A percentile compares a stretch with the other conserved stretches of the same genome.
phyloP scores from a whole-genome alignment of 1,140 invertebrate genomes.

The Cryptotermes secundus region DNA sequence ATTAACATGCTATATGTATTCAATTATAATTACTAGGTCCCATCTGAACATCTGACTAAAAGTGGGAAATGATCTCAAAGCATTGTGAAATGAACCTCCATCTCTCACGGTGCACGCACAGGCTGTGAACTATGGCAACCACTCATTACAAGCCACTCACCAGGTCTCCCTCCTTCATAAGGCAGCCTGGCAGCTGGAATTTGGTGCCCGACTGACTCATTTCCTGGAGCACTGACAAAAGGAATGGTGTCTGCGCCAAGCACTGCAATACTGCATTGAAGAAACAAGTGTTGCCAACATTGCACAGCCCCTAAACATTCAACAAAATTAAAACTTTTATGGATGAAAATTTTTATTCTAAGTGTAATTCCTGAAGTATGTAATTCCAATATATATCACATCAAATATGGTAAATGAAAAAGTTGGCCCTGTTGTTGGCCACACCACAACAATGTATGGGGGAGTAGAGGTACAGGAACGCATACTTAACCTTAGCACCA shows the following conservation, averaged over 20 bases:
- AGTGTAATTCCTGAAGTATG: not conserved
- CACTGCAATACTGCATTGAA: conserved; percentile 95
- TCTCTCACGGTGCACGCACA: too few species aligned
- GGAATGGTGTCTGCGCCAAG: conserved; percentile 80
- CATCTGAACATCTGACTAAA: too few species aligned
- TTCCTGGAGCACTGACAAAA: conserved; percentile 71
- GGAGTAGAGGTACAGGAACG: too few species aligned
- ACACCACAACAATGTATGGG: too few species aligned
- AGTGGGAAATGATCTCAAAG: too few species aligned
- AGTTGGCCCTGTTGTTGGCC: too few species aligned
- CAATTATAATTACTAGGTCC: too few species aligned
- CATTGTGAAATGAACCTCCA: too few species aligned
- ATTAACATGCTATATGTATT: too few species aligned
- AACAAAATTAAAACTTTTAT: not conserved
- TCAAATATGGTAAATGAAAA: too few species aligned
- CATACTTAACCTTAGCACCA: too few species aligned
- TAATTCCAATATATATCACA: not conserved
- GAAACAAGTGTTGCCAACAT: conserved; percentile 95
- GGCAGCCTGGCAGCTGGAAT: conserved; percentile 68
- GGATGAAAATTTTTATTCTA: not conserved
- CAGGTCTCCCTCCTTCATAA: not conserved
- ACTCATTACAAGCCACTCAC: not conserved
- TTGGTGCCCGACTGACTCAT: conserved; percentile 64
- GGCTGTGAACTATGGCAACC: too few species aligned
- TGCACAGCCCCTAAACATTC: conserved; percentile 64